Percentiles rank a stretch among this genome's conserved stretches.
Evolutionary conservation across 2,797 vertebrate species (phyloP).

Genomic region (Diplodus puntazzo): DNA sequence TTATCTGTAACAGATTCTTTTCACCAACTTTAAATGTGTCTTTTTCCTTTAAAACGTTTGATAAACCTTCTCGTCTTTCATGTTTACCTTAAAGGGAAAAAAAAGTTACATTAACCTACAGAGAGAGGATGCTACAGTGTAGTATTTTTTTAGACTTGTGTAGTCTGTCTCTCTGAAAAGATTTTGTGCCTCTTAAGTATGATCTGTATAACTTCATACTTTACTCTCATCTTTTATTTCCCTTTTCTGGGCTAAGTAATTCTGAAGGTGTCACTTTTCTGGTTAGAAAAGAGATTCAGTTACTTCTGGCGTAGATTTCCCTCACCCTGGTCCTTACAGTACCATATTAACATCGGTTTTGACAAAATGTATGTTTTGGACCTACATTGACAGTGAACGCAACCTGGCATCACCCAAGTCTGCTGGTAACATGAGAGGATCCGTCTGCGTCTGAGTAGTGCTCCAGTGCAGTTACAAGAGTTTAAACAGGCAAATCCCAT

Average conservation of each 20-base stretch:
- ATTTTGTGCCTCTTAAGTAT: conserved; percentile 61
- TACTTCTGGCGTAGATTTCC: background rate
- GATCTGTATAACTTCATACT: conserved; percentile 48
- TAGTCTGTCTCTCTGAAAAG: conserved; percentile 33
- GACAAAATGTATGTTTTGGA: background rate
- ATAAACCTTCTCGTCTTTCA: conserved; percentile 48
- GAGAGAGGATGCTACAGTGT: conserved; percentile 26
- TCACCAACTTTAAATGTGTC: conserved; percentile 50
- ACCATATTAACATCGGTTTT: background rate
- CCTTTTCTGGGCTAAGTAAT: background rate
- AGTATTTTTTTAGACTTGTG: conserved; percentile 45
- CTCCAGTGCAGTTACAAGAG: background rate
- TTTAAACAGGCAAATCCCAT: background rate
- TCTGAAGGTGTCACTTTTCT: conserved; percentile 1
- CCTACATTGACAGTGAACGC: background rate
- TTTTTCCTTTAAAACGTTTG: conserved; percentile 53
- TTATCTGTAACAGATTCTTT: conserved; percentile 53
- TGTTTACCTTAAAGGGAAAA: conserved; percentile 31
- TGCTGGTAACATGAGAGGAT: background rate
- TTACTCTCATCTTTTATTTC: conserved; percentile 12
- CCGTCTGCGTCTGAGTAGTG: background rate
- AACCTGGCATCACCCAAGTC: background rate
- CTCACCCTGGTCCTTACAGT: no score
- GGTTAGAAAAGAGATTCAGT: background rate
- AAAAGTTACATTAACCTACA: conserved; percentile 2